A percentile compares a stretch with the other conserved stretches of the same genome.
Conservation (phyloP, 2,888 invertebrate species). For the Ischnus inquisitorius region DNA sequence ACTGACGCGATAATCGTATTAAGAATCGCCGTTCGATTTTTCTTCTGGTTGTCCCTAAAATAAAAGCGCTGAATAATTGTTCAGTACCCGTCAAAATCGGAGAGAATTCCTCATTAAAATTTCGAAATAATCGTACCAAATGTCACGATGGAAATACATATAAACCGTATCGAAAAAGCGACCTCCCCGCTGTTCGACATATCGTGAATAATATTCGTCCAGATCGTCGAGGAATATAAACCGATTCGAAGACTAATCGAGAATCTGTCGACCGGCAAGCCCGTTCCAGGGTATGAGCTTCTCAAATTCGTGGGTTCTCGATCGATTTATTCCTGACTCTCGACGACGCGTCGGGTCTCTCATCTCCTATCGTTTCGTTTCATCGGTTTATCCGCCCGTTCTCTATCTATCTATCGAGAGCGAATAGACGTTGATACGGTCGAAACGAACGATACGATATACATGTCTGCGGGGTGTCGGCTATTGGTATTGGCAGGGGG, state of each 20-base stretch:
- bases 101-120: too few relatives aligned
- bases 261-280: not conserved
- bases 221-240: not conserved
- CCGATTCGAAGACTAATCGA: not conserved
- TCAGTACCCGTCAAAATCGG: too few relatives aligned
- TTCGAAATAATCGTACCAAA: too few relatives aligned
- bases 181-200: too few relatives aligned
- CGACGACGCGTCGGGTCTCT: conserved; percentile 60
- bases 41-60: too few relatives aligned
- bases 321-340: conserved; percentile 67
- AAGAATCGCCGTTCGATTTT: too few relatives aligned
- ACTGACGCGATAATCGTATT: too few relatives aligned
- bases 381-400: conserved; percentile 40
- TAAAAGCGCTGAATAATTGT: too few relatives aligned
- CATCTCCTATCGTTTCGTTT: conserved; percentile 58
- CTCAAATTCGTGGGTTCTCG: conserved; percentile 31
- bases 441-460: conserved; percentile 11
- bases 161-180: too few relatives aligned
- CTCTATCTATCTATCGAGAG: conserved; percentile 55
- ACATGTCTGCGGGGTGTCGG: conserved; percentile 7
- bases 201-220: too few relatives aligned
- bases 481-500: conserved; percentile 10
- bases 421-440: conserved; percentile 37
- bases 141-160: too few relatives aligned
- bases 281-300: not conserved